phyloP scores from a whole-genome alignment of 2,888 invertebrate genomes.

The Deilephila porcellus region DNA sequence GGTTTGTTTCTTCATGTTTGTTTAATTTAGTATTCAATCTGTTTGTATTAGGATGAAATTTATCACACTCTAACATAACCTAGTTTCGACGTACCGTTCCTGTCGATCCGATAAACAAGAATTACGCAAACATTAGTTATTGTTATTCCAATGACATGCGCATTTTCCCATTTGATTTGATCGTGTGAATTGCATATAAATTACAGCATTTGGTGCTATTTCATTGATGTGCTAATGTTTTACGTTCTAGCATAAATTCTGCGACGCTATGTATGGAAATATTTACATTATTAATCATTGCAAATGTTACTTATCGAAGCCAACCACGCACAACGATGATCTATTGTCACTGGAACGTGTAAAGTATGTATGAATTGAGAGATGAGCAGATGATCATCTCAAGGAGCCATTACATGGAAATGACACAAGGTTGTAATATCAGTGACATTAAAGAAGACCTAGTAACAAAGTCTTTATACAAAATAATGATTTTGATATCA shows the following conservation, averaged over 20 bases:
- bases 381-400: constrained; percentile 5
- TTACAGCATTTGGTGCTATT: constrained; percentile 7
- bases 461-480: not conserved
- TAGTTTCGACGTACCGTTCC: not conserved
- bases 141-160: constrained; percentile 25
- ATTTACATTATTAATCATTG: not conserved
- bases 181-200: constrained; percentile 26
- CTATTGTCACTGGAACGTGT: constrained; percentile 13
- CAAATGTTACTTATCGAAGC: not conserved
- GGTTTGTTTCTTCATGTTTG: not conserved
- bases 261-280: not conserved
- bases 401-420: constrained; percentile 17
- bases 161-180: constrained; percentile 25
- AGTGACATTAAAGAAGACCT: not conserved
- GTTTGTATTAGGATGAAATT: not conserved
- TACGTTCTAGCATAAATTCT: not conserved
- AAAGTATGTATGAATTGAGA: constrained; percentile 17
- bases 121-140: constrained; percentile 25
- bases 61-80: not conserved
- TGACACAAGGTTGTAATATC: not conserved
- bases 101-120: constrained; percentile 9
- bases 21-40: not conserved
- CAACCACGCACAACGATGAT: constrained; percentile 6
- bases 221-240: constrained; percentile 1
- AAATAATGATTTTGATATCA: not conserved